phyloP scores from a whole-genome alignment of 2,797 vertebrate species.

The Lacerta viridis region DNA sequence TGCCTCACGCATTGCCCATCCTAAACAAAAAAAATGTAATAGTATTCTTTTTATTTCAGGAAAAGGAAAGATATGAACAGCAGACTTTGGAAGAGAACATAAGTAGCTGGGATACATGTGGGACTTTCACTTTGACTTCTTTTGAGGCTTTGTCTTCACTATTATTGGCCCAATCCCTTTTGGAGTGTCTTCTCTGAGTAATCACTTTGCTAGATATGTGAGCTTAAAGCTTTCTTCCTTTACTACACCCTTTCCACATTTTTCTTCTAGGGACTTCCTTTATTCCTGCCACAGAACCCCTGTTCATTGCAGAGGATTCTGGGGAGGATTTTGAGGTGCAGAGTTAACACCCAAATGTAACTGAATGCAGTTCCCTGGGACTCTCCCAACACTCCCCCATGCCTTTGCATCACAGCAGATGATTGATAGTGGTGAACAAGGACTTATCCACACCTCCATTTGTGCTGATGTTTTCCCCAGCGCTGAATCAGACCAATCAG shows the following conservation, averaged over 20 bases:
- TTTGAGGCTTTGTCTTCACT: background rate
- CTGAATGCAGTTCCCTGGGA: background rate
- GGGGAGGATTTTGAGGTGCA: too few relatives aligned
- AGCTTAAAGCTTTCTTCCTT: background rate
- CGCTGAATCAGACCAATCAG: too few relatives aligned
- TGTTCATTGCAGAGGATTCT: background rate
- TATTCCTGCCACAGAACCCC: background rate
- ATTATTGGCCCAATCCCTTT: background rate
- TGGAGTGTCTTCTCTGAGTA: background rate
- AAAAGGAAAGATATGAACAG: background rate
- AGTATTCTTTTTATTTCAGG: background rate
- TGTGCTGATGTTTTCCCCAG: too few relatives aligned
- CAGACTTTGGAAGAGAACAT: background rate
- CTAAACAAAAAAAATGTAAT: background rate
- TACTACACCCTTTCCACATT: background rate
- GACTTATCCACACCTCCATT: too few relatives aligned
- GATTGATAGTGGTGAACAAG: background rate
- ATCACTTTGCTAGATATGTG: background rate
- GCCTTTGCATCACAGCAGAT: background rate
- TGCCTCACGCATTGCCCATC: rapidly evolving
- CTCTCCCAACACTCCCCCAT: background rate
- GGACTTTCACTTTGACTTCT: background rate
- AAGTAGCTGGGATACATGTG: background rate
- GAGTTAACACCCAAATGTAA: background rate
- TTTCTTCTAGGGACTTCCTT: background rate